Evolutionary conservation across 1,140 invertebrate species (phyloP).

Genomic region (Potamilus streckersoni): DNA sequence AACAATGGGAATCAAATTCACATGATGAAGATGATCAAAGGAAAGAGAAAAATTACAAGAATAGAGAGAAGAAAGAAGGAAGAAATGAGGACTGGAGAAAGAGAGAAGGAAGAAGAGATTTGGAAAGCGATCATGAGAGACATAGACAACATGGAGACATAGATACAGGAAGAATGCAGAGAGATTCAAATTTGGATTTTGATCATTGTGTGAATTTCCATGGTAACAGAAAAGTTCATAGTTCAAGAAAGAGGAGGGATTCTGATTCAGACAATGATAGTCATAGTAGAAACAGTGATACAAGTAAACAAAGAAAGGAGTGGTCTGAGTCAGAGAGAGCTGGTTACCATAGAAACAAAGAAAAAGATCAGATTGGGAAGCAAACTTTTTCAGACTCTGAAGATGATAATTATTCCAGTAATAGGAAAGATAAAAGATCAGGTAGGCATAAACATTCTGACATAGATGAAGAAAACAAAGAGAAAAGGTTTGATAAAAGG

Average conservation of each 20-base stretch:
- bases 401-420: not conserved
- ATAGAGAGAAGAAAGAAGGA: constrained; percentile 3
- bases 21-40: not conserved
- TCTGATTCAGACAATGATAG: not conserved
- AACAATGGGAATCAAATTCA: constrained; percentile 1
- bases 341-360: constrained; percentile 16
- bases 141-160: constrained; percentile 3
- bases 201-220: no score
- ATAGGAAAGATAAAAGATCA: not conserved
- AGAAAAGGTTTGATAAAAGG: no score
- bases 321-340: constrained; percentile 6
- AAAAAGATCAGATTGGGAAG: constrained; percentile 8
- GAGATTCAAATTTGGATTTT: not conserved
- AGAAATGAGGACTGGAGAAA: not conserved
- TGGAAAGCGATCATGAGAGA: not conserved
- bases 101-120: not conserved
- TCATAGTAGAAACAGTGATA: not conserved
- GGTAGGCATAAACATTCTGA: no score
- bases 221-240: not conserved
- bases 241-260: constrained; percentile 1
- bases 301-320: not conserved
- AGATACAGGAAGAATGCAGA: not conserved
- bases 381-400: not conserved
- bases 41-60: not conserved
- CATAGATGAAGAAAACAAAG: no score